phyloP scores from a whole-genome alignment of 2,888 invertebrate species.

The Agrenia bidenticulata region DNA sequence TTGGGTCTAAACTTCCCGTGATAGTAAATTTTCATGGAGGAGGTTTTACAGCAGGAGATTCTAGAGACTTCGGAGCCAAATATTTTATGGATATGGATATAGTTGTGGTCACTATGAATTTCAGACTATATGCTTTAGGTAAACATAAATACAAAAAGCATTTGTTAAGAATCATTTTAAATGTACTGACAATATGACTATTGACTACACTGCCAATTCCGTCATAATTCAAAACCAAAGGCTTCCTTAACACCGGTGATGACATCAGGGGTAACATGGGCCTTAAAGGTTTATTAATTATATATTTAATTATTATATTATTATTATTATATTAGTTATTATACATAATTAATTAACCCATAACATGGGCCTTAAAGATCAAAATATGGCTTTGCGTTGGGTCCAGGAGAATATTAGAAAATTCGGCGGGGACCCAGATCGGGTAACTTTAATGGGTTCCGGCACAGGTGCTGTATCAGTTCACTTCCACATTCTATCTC shows the following conservation, averaged over 20 bases:
- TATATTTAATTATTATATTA: too few species aligned
- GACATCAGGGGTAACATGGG: slow-evolving; percentile 22
- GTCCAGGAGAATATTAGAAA: slow-evolving; percentile 29
- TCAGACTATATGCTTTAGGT: slow-evolving; percentile 43
- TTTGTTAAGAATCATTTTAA: too few species aligned
- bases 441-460: slow-evolving; percentile 40
- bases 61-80: slow-evolving; percentile 39
- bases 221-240: slow-evolving; percentile 21
- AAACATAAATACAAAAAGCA: too few species aligned
- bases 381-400: slow-evolving; percentile 31
- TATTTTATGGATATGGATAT: slow-evolving; percentile 50
- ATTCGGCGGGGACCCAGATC: slow-evolving; percentile 43
- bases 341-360: too few species aligned
- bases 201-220: too few species aligned
- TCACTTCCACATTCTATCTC: slow-evolving; percentile 41
- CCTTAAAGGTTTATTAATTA: too few species aligned
- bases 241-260: slow-evolving; percentile 39
- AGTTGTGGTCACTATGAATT: slow-evolving; percentile 51
- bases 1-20: slow-evolving; percentile 41
- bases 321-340: too few species aligned
- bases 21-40: slow-evolving; percentile 55
- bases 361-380: slow-evolving; percentile 35
- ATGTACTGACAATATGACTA: too few species aligned
- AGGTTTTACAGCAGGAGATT: slow-evolving; percentile 45
- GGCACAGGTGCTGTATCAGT: slow-evolving; percentile 36